These are phyloP conservation scores for Cheilosia scutellata DNA, from an alignment of 2,888 invertebrate genomes.

Conservation along the genomic window DNA sequence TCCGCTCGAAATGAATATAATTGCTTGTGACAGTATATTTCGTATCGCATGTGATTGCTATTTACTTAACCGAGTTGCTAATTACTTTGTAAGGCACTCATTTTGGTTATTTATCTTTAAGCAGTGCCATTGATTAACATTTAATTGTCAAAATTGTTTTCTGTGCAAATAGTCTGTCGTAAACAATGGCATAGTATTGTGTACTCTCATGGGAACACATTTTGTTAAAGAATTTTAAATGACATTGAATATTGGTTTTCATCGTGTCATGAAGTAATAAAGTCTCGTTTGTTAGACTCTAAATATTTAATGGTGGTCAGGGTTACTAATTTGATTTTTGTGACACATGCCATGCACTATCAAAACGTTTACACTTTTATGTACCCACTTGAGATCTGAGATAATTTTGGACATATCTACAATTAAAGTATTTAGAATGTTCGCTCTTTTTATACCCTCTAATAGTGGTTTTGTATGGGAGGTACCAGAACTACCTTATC, in stretches of 20 bases:
- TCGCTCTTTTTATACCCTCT: no score
- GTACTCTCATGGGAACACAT: slow-evolving; percentile 14
- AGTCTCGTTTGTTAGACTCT: slow-evolving; percentile 14
- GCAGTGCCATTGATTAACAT: slow-evolving; percentile 32
- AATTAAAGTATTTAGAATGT: no score
- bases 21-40: slow-evolving; percentile 35
- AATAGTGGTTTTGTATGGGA: no score
- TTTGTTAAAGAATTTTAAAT: slow-evolving; percentile 28
- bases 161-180: not conserved
- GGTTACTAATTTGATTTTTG: slow-evolving; percentile 25
- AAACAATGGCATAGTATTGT: slow-evolving; percentile 40
- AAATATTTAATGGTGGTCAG: not conserved
- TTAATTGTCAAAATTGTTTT: slow-evolving; percentile 40
- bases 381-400: not conserved
- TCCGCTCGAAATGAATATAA: slow-evolving; percentile 39
- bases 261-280: slow-evolving; percentile 40
- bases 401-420: no score
- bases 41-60: slow-evolving; percentile 28
- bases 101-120: slow-evolving; percentile 8
- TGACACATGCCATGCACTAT: slow-evolving; percentile 26
- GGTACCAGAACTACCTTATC: no score
- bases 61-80: slow-evolving; percentile 34
- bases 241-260: slow-evolving; percentile 23
- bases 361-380: slow-evolving; percentile 23
- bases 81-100: slow-evolving; percentile 18